These are phyloP conservation scores for Dasypogon diadema DNA, from an alignment of 2,888 invertebrate genomes.

Conservation along the genomic window DNA sequence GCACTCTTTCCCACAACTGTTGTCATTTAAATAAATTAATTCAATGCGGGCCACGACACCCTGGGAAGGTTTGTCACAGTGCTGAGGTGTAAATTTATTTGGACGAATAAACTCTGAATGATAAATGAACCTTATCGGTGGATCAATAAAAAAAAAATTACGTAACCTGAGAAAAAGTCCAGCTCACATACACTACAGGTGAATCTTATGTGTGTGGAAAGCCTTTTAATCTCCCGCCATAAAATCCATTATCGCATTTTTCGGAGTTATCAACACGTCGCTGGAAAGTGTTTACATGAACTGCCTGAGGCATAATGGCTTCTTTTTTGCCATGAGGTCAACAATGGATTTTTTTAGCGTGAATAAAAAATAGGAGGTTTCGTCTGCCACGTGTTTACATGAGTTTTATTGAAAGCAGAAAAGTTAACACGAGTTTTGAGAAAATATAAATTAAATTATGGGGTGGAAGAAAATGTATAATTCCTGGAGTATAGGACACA, in stretches of 20 bases:
- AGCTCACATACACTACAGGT: neutral
- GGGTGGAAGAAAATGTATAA: too few species aligned
- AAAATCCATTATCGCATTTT: constrained; percentile 33
- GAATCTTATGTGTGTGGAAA: constrained; percentile 6
- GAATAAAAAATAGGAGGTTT: too few species aligned
- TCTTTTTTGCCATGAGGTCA: neutral
- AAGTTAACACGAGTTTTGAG: too few species aligned
- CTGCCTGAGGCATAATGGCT: neutral
- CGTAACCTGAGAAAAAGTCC: too few species aligned
- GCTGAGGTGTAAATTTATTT: constrained; percentile 28
- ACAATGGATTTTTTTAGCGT: neutral
- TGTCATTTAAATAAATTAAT: constrained; percentile 22
- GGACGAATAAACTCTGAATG: neutral
- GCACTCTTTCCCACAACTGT: neutral
- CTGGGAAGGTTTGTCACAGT: neutral
- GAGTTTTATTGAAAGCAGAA: too few species aligned
- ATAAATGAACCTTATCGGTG: neutral
- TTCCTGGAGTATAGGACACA: too few species aligned
- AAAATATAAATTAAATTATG: too few species aligned
- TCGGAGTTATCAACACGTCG: constrained; percentile 16
- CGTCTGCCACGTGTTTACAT: too few species aligned
- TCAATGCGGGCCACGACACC: constrained; percentile 8
- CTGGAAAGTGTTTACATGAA: constrained; percentile 13
- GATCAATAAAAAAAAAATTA: too few species aligned
- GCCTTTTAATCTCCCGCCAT: neutral